Base-by-base conservation (phyloP, 2,888 invertebrate genomes). In the Sesia apiformis region DNA sequence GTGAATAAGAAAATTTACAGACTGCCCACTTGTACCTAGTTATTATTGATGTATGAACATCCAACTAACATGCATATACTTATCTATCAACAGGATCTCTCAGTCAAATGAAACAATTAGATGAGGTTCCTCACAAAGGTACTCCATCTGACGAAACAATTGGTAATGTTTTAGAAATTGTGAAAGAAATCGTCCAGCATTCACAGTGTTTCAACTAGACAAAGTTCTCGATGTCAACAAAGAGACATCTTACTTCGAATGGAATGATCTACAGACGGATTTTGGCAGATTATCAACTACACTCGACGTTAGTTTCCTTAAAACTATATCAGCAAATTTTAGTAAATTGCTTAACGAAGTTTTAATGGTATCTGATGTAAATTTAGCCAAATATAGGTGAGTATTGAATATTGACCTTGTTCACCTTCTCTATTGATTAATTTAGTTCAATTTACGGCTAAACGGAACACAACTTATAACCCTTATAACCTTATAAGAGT, bases 181-280 rank as follows among this genome's bases (percentile, higher is more conserved):
- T 73, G 91, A 93, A 74, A 89, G 91, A 67, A 93, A 94, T 72
- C 91, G 91, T 63, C 91, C 95, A 59, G 92, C 93, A n/a, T 95
- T 94, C 83, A 87, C 90, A 50, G 93, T 94, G 39, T 94, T 95
- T 71, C 92, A 93, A 76, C 81, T 95, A 63, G 91, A 93, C 63
- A 92, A 91, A 69, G 90, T 93, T 60, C 85, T 94, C 58, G 93
- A 95, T 72, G 88, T 95, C 52, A 93, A 94, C 65, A 91, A 92
- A 64, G 90, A 92, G 56, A 91, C 92, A 0, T 92, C 93, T 46
- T 91, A 92, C 67, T 91, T 92, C 69, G 90, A 91, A 58, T 94
- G 94, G 94, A 79, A 83, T 3, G 91, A 91, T 55, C 75, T 93
- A 0, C 90, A 90, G 58, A 78, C 84, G 0, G 90, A 91, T 63